These are phyloP conservation scores for Crocuta crocuta DNA, from an alignment of 2,113 vertebrate species.

Conservation along the genomic window DNA sequence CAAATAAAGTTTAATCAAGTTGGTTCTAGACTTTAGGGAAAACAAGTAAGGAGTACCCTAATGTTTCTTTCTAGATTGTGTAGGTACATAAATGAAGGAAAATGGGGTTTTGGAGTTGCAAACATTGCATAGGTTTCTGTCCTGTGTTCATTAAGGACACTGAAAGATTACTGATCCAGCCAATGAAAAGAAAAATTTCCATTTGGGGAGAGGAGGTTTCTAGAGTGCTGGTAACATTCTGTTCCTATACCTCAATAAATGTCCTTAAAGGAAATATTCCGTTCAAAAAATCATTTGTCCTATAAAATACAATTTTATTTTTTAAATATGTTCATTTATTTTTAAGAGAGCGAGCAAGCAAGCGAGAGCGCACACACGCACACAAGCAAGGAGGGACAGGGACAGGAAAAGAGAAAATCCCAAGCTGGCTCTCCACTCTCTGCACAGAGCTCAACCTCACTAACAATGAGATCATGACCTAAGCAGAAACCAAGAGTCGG, in stretches of 20 bases:
- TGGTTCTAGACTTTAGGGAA: not conserved
- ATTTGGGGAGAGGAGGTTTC: not conserved
- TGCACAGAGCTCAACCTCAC: too few species aligned
- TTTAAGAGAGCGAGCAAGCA: too few species aligned
- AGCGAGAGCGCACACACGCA: too few species aligned
- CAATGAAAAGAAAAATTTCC: not conserved
- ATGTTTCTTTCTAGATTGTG: not conserved
- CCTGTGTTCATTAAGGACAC: not conserved
- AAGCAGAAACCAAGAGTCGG: too few species aligned
- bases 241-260: not conserved
- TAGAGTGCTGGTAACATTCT: not conserved
- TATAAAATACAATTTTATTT: not conserved
- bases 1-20: not conserved
- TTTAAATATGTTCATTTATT: too few species aligned
- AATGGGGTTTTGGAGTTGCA: not conserved
- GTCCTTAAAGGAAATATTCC: not conserved
- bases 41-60: not conserved
- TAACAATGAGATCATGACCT: too few species aligned
- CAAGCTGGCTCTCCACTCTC: too few species aligned
- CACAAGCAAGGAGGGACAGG: too few species aligned
- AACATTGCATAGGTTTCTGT: not conserved
- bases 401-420: too few species aligned
- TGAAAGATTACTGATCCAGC: not conserved
- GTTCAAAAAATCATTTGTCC: not conserved
- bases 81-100: not conserved